phyloP scores from a whole-genome alignment of 2,888 invertebrate species.

The Cerastis rubricosa region DNA sequence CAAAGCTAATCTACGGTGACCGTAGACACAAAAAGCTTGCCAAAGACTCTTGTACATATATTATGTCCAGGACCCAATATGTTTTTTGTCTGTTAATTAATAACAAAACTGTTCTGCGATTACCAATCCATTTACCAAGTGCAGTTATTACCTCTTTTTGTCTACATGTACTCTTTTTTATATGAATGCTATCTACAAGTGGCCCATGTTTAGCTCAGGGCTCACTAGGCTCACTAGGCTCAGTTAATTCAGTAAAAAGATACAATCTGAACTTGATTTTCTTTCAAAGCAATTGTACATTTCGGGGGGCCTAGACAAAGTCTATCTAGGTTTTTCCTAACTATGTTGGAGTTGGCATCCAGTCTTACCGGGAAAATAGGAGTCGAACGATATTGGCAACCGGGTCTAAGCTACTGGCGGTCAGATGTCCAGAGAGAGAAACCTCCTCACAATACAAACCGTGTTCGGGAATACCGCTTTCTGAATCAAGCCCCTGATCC shows the following conservation, averaged over 20 bases:
- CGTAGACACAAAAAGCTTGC: neutral
- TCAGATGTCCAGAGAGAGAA: neutral
- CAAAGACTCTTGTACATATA: neutral
- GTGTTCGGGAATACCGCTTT: neutral
- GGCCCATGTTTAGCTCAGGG: neutral
- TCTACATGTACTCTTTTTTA: neutral
- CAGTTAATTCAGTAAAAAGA: neutral
- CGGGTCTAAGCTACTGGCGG: neutral
- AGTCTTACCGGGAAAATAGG: neutral
- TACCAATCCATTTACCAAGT: neutral
- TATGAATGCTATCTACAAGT: neutral
- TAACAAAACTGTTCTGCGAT: neutral
- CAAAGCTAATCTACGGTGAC: neutral
- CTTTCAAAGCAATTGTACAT: neutral
- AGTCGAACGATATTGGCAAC: neutral
- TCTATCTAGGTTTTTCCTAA: neutral
- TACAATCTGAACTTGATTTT: neutral
- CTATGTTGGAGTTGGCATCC: neutral
- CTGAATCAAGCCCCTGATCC: neutral
- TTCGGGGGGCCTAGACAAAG: neutral
- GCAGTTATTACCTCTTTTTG: neutral
- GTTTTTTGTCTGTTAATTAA: neutral
- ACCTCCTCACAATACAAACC: neutral
- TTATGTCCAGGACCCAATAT: neutral
- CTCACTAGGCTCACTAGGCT: neutral